Conservation (phyloP, 2,888 invertebrate species). For the Charanyca ferruginea region DNA sequence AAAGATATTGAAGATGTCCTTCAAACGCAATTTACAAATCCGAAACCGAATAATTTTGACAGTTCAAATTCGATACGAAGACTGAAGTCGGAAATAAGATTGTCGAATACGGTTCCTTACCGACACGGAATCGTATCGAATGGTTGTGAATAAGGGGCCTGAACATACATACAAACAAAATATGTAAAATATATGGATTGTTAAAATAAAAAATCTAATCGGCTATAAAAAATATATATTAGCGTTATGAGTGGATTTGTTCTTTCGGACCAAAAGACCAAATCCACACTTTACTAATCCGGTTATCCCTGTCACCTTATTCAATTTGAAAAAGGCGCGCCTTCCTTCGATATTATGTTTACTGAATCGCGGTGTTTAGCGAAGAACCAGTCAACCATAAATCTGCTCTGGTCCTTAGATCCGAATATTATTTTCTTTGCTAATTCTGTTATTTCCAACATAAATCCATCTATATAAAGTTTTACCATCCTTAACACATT, state of each 20-base stretch:
- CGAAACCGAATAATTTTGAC: too few species aligned
- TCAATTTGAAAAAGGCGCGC: constrained; percentile 1
- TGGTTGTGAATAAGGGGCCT: too few species aligned
- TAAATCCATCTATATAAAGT: neutral
- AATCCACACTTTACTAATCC: neutral
- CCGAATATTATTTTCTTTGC: neutral
- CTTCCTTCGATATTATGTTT: neutral
- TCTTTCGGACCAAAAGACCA: neutral
- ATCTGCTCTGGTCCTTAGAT: neutral
- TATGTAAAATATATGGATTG: too few species aligned
- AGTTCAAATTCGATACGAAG: too few species aligned
- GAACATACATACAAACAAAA: too few species aligned
- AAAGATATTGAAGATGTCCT: too few species aligned
- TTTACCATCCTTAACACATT: constrained; percentile 25
- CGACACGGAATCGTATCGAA: too few species aligned
- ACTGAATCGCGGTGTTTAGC: neutral
- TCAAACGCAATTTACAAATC: too few species aligned
- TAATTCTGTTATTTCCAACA: neutral
- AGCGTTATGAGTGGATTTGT: neutral
- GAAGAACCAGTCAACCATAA: neutral
- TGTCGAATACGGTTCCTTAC: too few species aligned
- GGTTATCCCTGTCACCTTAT: neutral
- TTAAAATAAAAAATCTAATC: too few species aligned
- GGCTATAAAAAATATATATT: neutral
- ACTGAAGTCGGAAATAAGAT: too few species aligned